These are phyloP conservation scores for Apostichopus leukothele DNA, from an alignment of 53 echinoderm and acorn worm species.

Conservation along the genomic window DNA sequence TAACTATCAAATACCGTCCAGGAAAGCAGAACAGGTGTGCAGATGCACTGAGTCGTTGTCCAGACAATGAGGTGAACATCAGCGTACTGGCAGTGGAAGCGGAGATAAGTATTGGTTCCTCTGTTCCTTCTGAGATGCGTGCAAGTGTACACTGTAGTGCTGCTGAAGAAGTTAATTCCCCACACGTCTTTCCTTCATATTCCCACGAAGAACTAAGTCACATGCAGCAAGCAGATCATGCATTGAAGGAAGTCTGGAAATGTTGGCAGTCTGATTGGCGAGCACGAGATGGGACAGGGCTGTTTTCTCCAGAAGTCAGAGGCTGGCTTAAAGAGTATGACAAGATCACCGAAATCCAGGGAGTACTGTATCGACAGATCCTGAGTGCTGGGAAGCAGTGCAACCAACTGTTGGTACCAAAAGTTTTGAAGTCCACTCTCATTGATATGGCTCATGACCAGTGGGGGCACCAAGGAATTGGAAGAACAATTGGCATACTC, in stretches of 20 bases:
- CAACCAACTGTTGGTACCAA: conserved; percentile 42
- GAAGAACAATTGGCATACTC: conserved; percentile 35
- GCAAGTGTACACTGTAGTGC: too few species aligned
- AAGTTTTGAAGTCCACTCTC: not conserved
- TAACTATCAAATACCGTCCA: conserved; percentile 44
- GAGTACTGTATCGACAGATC: conserved; percentile 50
- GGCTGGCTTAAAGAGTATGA: conserved; percentile 50
- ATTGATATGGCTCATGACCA: conserved; percentile 39
- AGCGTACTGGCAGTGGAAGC: not conserved
- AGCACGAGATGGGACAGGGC: not conserved
- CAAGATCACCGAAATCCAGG: conserved; percentile 35
- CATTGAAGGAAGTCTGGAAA: conserved; percentile 43
- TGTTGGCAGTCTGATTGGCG: conserved; percentile 47
- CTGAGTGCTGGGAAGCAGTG: not conserved
- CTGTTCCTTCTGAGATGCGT: not conserved
- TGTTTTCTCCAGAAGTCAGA: not conserved
- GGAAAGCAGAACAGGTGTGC: conserved; percentile 47
- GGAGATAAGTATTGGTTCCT: not conserved
- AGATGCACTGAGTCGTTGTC: conserved; percentile 49
- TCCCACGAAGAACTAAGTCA: conserved; percentile 39
- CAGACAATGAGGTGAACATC: not conserved
- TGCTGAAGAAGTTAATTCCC: not conserved
- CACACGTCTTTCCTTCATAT: conserved; percentile 63
- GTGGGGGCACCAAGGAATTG: conserved; percentile 54
- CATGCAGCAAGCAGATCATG: conserved; percentile 55